Percentiles rank a stretch among this genome's conserved stretches.
phyloP scores from a whole-genome alignment of 1,140 invertebrate species.

The Brachionus asplanchnoidis region DNA sequence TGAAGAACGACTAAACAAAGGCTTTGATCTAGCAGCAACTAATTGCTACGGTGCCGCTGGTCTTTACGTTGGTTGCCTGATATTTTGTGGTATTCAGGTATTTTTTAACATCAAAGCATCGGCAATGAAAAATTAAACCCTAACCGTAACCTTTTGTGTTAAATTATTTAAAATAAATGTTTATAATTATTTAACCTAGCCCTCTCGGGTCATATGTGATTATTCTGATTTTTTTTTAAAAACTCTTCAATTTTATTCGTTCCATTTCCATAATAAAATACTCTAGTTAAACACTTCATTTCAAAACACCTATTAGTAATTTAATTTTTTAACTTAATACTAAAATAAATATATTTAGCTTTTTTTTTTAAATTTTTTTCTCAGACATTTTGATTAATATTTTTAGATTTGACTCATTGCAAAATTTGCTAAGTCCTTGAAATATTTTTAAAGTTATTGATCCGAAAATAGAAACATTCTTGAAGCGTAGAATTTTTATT shows the following conservation, averaged over 20 bases:
- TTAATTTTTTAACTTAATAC: neutral
- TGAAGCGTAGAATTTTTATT: neutral
- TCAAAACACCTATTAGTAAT: neutral
- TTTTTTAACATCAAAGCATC: slow-evolving; percentile 23
- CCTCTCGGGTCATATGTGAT: neutral
- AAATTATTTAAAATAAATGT: neutral
- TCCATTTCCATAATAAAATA: neutral
- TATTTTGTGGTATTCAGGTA: slow-evolving; percentile 28
- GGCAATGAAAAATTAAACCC: slow-evolving; percentile 9
- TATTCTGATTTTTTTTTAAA: neutral
- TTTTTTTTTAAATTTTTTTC: neutral
- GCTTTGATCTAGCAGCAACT: neutral
- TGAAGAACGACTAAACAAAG: neutral
- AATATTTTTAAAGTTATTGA: neutral
- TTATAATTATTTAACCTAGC: neutral
- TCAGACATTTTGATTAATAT: no score
- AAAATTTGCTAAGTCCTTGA: neutral
- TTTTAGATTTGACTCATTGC: no score
- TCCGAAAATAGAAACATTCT: neutral
- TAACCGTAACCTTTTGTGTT: neutral
- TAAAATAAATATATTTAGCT: neutral
- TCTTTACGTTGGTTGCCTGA: neutral
- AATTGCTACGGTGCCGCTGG: slow-evolving; percentile 41
- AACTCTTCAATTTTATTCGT: neutral
- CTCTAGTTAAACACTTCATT: neutral